Base-by-base conservation (phyloP, 2,113 vertebrate genomes). In the Rhinopithecus roxellana region DNA sequence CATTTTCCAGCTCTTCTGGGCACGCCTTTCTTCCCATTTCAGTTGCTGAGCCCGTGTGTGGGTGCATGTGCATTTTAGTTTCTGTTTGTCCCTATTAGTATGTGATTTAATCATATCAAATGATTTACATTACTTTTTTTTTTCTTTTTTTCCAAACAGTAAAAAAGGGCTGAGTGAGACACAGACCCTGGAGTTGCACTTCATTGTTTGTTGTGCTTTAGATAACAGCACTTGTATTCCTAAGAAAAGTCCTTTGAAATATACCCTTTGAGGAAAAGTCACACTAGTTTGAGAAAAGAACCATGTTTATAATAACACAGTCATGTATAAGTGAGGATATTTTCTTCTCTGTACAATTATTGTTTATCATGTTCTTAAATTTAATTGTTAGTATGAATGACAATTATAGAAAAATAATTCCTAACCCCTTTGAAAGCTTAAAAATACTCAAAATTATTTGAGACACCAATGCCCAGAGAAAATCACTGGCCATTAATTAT, bases 11-110 rank as follows among this genome's bases (percentile, higher is more conserved):
- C 18, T 83, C 4, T 82, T 89, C 93, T 95, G 90, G 55, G 43
- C 52, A 79, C 70, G 78, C 27, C 57, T 74, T 88, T 55, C 50
- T 84, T 92, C 48, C 78, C 45, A 74, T 92, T 91, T 97, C 61
- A 74, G 20, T 67, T 78, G 89, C 20, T 77, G 81, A 89, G 70
- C 4, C 89, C 50, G 25, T 91, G 82, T 86, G 72, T 69, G 77
- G 59, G 45, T 85, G 67, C 32, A 50, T 17, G 1, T n/a, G 45
- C 25, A 5, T 90, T 64, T 82, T 72, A 52, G 78, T 27, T 90
- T 94, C 84, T 83, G 79, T 87, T 95, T 87, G 38, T 97, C 55
- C 40, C 57, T 85, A 48, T 78, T 90, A 96, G 94, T 94, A 93
- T 59, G 40, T 74, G 30, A 20, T 13, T 94, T 93, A 90, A 75